Evolutionary conservation across 2,888 invertebrate species (phyloP), one percentile per base, ranked within the genome.

Genomic region (Gandaritis pyraliata): DNA sequence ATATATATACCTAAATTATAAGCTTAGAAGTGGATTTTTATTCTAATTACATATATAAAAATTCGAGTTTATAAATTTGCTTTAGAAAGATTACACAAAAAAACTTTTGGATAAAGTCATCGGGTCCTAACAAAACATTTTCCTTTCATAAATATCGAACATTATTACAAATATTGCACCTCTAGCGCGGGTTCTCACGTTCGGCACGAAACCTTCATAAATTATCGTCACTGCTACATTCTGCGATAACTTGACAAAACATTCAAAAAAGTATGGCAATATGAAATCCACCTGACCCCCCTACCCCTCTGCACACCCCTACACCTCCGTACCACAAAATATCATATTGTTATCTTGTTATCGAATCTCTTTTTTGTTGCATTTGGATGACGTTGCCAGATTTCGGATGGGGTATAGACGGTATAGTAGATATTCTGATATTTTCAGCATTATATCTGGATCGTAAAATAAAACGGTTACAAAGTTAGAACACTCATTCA

Each of bases 321-420:
- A 58, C 67, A 45, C 49, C 54, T 53, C 41, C 43, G 54, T 15
- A 41, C 15, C 49, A 45, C 45, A 60, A 50, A 60, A 55, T 51
- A 85, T 86, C 83, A 87, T 87, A 89, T n/a, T n/a, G n/a, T n/a
- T n/a, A n/a, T 88, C 87, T 85, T 81, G 78, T 85, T 85, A 86
- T 86, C 72, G 78, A 80, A 88, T 88, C 86, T 84, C 78, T 78
- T 83, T 82, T 82, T 85, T 85, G 84, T 83, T 82, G 75, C 72
- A 71, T 70, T 70, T 48, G 58, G 62, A 45, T 57, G 69, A 65
- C 51, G 49, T 58, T 53, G 8, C 29, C 57, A 58, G 12, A n/a
- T 50, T 70, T 70, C 48, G 59, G 62, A 46, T 58, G 68, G 76
- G 61, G n/a, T n/a, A n/a, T n/a, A n/a, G n/a, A n/a, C n/a, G n/a